Conservation (phyloP, 1,140 invertebrate genomes). For the Bombus soroeensis region DNA sequence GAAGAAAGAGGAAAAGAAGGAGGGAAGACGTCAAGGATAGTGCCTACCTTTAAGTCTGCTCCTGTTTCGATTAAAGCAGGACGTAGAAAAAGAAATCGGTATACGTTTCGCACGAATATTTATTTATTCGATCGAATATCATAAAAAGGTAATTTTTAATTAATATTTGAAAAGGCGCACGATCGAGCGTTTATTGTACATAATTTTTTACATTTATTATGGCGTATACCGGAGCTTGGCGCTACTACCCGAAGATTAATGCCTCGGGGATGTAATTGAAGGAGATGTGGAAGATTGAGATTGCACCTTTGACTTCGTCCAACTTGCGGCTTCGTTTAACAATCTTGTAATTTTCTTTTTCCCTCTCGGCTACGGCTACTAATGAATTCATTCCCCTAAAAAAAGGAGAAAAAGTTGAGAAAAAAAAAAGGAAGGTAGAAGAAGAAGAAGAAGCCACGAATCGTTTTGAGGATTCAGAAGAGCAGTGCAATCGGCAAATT, state of each 20-base stretch:
- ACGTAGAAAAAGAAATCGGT: no score
- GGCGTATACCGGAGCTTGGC: not conserved
- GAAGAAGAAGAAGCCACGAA: not conserved
- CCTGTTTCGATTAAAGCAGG: no score
- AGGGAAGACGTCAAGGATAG: no score
- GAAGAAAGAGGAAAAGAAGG: no score
- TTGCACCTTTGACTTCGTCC: constrained; percentile 46
- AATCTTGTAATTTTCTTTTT: constrained; percentile 42
- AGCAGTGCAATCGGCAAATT: constrained; percentile 34
- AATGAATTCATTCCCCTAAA: constrained; percentile 42
- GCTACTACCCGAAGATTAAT: constrained; percentile 26
- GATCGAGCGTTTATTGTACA: not conserved
- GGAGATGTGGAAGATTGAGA: constrained; percentile 47
- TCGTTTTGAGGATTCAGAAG: constrained; percentile 15
- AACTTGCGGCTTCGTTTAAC: constrained; percentile 30
- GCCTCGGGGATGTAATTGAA: constrained; percentile 43
- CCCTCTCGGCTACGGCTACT: not conserved
- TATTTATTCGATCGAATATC: no score
- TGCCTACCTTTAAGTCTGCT: no score
- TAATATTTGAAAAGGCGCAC: not conserved
- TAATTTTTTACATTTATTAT: not conserved
- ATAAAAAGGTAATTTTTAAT: not conserved
- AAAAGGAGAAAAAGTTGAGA: no score
- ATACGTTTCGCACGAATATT: no score
- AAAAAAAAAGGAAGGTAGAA: not conserved